phyloP scores from a whole-genome alignment of 2,113 vertebrate species.

The Malurus cyaneus region DNA sequence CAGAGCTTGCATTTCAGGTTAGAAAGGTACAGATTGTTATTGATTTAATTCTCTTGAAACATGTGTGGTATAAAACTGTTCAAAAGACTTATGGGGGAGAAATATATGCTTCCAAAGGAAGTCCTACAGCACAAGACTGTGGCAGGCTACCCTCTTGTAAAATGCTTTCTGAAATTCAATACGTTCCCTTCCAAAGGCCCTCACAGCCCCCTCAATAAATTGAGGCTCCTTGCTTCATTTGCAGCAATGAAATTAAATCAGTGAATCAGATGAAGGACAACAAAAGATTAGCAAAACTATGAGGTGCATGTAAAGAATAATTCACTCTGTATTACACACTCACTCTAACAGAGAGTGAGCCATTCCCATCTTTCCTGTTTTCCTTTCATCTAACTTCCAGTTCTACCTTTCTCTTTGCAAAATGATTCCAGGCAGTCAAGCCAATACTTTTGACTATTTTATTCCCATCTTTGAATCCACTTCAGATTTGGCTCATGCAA shows the following conservation, averaged over 20 bases:
- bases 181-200: neutral
- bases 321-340: neutral
- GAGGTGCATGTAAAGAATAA: neutral
- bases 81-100: slow-evolving; percentile 60
- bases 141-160: neutral
- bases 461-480: neutral
- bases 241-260: slow-evolving; percentile 53
- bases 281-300: slow-evolving; percentile 5
- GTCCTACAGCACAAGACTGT: slow-evolving; percentile 16
- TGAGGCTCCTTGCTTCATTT: neutral
- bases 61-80: slow-evolving; percentile 65
- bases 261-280: slow-evolving; percentile 43
- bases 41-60: slow-evolving; percentile 71
- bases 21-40: slow-evolving; percentile 69
- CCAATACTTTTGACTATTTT: neutral
- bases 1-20: slow-evolving; percentile 68
- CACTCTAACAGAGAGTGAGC: neutral
- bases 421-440: neutral
- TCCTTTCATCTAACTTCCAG: neutral
- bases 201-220: neutral
- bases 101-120: slow-evolving; percentile 58
- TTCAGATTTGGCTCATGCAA: neutral
- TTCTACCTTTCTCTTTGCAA: neutral
- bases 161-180: slow-evolving; percentile 45
- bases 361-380: neutral